Percentiles rank a stretch among this genome's conserved stretches.
These are phyloP conservation scores for Ammodytes marinus DNA, from an alignment of 2,113 vertebrate genomes.

Conservation along the genomic window DNA sequence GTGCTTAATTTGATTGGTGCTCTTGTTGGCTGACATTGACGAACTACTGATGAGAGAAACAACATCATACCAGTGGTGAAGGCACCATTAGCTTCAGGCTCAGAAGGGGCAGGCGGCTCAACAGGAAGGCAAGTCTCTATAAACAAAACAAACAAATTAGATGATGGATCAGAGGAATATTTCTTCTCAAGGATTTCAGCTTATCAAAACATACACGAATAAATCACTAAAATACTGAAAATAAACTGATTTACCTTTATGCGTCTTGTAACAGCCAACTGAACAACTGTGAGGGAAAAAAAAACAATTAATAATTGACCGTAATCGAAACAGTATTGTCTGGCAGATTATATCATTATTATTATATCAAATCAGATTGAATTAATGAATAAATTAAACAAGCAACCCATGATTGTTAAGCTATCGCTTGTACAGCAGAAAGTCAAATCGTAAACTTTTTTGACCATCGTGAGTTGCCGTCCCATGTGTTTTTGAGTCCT, in stretches of 20 bases:
- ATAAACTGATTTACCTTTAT: conserved; percentile 75
- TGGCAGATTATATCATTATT: neutral
- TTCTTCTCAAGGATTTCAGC: neutral
- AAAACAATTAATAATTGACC: neutral
- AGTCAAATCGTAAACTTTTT: conserved; percentile 11
- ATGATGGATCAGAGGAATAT: neutral
- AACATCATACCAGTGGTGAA: conserved; percentile 45
- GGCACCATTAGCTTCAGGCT: conserved; percentile 11
- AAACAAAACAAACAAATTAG: neutral
- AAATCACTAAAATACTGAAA: neutral
- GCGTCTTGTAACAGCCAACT: conserved; percentile 83
- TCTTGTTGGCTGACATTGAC: neutral
- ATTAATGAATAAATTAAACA: neutral
- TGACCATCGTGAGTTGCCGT: conserved; percentile 29
- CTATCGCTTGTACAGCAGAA: too few species aligned
- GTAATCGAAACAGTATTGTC: neutral
- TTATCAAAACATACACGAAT: neutral
- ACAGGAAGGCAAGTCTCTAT: conserved; percentile 75
- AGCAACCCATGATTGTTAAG: too few species aligned
- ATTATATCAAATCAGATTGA: neutral
- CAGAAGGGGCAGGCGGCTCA: conserved; percentile 16
- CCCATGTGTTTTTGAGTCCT: conserved; percentile 29
- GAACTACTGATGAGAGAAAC: neutral
- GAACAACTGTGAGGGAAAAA: conserved; percentile 80
- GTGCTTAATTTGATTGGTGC: neutral